Base-by-base conservation (phyloP, 1,140 invertebrate species). In the Bursaphelenchus mucronatus region DNA sequence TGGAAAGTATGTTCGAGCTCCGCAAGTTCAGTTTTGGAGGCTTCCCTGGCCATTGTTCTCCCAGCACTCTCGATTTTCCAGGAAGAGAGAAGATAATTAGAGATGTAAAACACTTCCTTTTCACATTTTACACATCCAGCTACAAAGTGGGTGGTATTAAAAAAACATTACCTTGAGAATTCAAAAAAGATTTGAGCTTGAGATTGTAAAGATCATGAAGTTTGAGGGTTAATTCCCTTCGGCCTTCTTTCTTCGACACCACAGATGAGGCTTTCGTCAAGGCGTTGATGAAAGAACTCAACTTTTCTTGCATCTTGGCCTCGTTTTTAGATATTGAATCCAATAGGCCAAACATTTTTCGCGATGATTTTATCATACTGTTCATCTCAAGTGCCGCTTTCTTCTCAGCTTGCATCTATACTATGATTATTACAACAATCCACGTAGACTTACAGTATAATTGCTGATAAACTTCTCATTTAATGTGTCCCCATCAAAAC, bases 171-270 rank as follows among this genome's bases (percentile, higher is more conserved):
- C 67, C 17, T 66, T 72, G 71, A 43, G 73, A 44, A 44, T 72
- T 71, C 47, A 56, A 67, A 9, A 69, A 39, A 10, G 10, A 4
- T 44, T 55, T 66, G 30, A 70, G 53, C 21, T 49, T 58, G 10
- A n/a, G 19, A 47, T 73, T 69, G 30, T 19, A 49, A 45, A 73
- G 70, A 30, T 73, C 63, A 10, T 72, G 70, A n/a, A 73, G 43
- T 46, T 44, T 51, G 13, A 57, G 21, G 7, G 53, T 63, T 10
- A 70, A 19, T n/a, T 70, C 70, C 13, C 68, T 49, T 11, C 68
- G 40, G 17, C 68, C 68, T 58, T 70, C 68, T 30, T 61, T 62
- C 43, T 73, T 72, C 10, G 68, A 15, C 41, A 69, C 70, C 19
- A 51, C 51, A 46, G 21, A 30, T 50, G 45, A 40, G 6, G 70